Evolutionary conservation across 2,888 invertebrate genomes (phyloP).

Genomic region (Polia nebulosa): DNA sequence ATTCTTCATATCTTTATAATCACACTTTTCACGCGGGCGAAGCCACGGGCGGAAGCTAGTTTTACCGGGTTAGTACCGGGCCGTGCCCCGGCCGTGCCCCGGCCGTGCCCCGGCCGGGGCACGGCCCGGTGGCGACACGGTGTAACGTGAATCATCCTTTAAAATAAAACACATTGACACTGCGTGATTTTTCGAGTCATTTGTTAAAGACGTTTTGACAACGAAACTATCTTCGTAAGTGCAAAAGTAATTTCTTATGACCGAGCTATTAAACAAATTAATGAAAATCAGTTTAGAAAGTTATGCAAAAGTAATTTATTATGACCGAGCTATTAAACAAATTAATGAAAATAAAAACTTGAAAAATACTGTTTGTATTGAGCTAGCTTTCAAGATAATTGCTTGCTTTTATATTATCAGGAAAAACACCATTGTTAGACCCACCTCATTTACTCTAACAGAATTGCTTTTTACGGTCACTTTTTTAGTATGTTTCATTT

Average conservation of each 20-base stretch:
- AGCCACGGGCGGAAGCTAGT: too few relatives aligned
- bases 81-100: too few relatives aligned
- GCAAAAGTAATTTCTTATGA: neutral
- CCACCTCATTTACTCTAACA: neutral
- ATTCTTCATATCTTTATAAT: too few relatives aligned
- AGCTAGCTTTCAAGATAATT: conserved; percentile 37
- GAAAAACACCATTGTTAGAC: conserved; percentile 16
- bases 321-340: conserved; percentile 15
- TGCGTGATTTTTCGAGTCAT: too few relatives aligned
- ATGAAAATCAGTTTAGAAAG: neutral
- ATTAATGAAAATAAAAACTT: conserved; percentile 11
- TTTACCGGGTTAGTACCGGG: too few relatives aligned
- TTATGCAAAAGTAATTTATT: neutral
- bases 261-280: conserved; percentile 32
- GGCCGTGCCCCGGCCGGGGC: too few relatives aligned
- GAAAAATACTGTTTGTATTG: neutral
- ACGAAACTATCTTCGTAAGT: neutral
- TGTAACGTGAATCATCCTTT: too few relatives aligned
- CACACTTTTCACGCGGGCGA: too few relatives aligned
- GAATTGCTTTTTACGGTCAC: neutral
- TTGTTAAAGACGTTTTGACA: too few relatives aligned
- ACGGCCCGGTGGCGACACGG: too few relatives aligned
- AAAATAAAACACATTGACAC: too few relatives aligned
- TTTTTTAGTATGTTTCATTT: neutral
- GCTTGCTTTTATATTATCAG: neutral